Percentiles rank a stretch among this genome's conserved stretches.
These are phyloP conservation scores for Pteria penguin DNA, from an alignment of 2,888 invertebrate species.

Conservation along the genomic window DNA sequence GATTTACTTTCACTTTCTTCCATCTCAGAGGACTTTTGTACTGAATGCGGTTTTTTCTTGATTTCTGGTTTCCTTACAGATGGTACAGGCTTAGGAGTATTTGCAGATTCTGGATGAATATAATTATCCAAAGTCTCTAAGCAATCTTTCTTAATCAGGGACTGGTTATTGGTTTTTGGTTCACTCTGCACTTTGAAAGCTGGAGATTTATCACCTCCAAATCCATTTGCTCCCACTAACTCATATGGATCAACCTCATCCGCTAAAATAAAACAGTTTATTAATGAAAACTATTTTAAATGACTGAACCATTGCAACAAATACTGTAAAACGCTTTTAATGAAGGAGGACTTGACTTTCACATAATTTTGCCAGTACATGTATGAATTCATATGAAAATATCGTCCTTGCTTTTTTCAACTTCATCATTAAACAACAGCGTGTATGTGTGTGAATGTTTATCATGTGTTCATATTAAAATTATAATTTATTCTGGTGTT, in stretches of 20 bases:
- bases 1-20: background rate
- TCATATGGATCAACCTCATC: constrained; percentile 24
- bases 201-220: background rate
- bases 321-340: no score
- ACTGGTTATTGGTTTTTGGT: background rate
- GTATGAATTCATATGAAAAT: no score
- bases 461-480: no score
- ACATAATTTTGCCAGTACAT: no score
- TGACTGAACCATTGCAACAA: no score
- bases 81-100: background rate
- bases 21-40: background rate
- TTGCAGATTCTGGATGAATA: background rate
- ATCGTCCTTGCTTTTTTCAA: no score
- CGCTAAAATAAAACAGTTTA: background rate
- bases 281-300: no score
- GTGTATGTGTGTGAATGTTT: no score
- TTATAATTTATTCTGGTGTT: no score
- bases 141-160: constrained; percentile 18
- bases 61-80: background rate
- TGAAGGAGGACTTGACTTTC: no score
- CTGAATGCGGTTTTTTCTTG: background rate
- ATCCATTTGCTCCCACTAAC: background rate
- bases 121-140: constrained; percentile 22
- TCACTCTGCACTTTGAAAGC: background rate
- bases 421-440: no score